phyloP scores from a whole-genome alignment of 2,888 invertebrate genomes.

The Balanococcus diminutus region DNA sequence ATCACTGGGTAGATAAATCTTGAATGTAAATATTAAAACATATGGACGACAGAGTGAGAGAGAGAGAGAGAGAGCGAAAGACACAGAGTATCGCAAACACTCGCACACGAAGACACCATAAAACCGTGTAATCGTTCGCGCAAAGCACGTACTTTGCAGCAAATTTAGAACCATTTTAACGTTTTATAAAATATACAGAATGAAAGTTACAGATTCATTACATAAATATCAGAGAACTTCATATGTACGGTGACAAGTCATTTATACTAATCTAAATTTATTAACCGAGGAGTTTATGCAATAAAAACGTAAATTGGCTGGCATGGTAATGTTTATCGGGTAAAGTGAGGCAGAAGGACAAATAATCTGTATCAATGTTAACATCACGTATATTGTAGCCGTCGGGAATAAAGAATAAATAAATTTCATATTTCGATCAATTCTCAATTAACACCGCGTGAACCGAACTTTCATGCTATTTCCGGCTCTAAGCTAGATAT shows the following conservation, averaged over 20 bases:
- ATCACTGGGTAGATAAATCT: conserved; percentile 10
- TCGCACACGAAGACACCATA: neutral
- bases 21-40: conserved; percentile 14
- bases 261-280: conserved; percentile 44
- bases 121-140: conserved; percentile 1
- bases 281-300: conserved; percentile 37
- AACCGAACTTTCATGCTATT: neutral
- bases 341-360: conserved; percentile 43
- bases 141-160: conserved; percentile 31
- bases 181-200: conserved; percentile 34
- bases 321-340: conserved; percentile 43
- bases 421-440: conserved; percentile 27
- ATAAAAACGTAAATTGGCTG: conserved; percentile 43
- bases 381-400: conserved; percentile 39
- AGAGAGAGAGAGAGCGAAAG: neutral
- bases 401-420: conserved; percentile 1
- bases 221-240: conserved; percentile 41
- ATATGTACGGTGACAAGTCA: conserved; percentile 40
- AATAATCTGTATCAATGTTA: conserved; percentile 44
- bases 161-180: conserved; percentile 32
- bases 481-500: no score
- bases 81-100: neutral
- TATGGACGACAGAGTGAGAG: neutral
- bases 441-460: neutral
- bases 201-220: conserved; percentile 41